Percentiles rank a stretch among this genome's conserved stretches.
These are phyloP conservation scores for Diplolepis rosae DNA, from an alignment of 2,888 invertebrate genomes.

Conservation along the genomic window DNA sequence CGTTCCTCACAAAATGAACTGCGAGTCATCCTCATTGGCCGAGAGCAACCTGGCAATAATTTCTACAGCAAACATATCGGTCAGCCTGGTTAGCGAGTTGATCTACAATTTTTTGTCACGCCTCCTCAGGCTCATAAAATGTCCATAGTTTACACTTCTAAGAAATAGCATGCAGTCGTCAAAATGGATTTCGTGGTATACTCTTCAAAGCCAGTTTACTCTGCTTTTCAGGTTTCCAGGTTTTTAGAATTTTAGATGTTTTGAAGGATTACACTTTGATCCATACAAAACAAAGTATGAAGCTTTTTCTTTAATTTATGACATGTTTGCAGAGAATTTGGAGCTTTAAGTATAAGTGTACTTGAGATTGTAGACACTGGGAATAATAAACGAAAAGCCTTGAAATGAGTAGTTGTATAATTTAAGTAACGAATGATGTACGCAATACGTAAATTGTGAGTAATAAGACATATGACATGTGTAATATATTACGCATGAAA, in stretches of 20 bases:
- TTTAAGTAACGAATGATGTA: neutral
- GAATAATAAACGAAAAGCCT: neutral
- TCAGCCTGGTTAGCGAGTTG: conserved; percentile 56
- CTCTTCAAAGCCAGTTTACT: neutral
- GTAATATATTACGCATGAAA: too few relatives aligned
- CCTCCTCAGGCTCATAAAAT: conserved; percentile 5
- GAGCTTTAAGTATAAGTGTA: neutral
- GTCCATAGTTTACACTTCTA: conserved; percentile 1
- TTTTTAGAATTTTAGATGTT: neutral
- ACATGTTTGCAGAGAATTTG: neutral
- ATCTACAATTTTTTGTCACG: conserved; percentile 53
- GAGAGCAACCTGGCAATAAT: conserved; percentile 54
- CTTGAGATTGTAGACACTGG: neutral
- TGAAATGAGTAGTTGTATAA: neutral
- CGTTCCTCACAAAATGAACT: conserved; percentile 43
- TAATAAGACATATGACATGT: too few relatives aligned
- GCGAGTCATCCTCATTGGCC: conserved; percentile 48
- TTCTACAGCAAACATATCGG: conserved; percentile 56
- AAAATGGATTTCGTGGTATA: neutral
- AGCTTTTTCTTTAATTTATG: neutral
- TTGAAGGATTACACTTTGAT: neutral
- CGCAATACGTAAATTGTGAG: neutral
- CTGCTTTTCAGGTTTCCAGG: neutral
- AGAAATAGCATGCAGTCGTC: conserved; percentile 21
- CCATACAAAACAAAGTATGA: too few relatives aligned